phyloP scores from a whole-genome alignment of 2,888 invertebrate genomes.

The Eupithecia insigniata region DNA sequence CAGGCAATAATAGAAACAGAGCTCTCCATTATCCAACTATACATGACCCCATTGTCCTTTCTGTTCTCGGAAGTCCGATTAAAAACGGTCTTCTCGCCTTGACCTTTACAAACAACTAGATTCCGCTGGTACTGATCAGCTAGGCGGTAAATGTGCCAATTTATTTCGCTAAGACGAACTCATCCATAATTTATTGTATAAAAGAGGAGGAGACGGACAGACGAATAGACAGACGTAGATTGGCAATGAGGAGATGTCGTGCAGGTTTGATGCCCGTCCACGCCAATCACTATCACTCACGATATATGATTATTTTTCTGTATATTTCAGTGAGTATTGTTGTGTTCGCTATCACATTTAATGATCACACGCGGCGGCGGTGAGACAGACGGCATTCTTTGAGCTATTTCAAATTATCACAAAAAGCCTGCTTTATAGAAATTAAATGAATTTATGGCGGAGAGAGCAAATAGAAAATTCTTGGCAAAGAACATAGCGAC shows the following conservation, averaged over 20 bases:
- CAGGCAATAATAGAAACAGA: conserved; percentile 20
- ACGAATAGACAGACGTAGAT: conserved; percentile 34
- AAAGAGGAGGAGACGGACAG: conserved; percentile 26
- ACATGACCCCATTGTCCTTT: conserved; percentile 26
- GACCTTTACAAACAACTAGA: conserved; percentile 31
- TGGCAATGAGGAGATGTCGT: conserved; percentile 34
- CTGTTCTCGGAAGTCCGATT: conserved; percentile 28
- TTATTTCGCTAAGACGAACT: conserved; percentile 32
- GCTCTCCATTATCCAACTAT: conserved; percentile 19
- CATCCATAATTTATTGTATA: conserved; percentile 35
- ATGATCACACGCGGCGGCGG: not conserved
- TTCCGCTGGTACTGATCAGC: conserved; percentile 1
- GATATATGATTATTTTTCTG: not conserved
- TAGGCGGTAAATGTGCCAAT: conserved; percentile 12
- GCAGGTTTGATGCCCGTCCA: conserved; percentile 15
- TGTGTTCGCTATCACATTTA: not conserved
- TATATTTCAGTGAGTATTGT: not conserved
- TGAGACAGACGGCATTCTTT: not conserved
- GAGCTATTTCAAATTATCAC: conserved; percentile 2
- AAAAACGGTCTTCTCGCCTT: conserved; percentile 22
- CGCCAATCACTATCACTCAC: conserved; percentile 10
- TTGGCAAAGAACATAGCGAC: not conserved
- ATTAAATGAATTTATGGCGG: conserved; percentile 15
- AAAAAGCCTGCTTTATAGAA: conserved; percentile 21
- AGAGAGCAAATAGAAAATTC: conserved; percentile 10